Percentiles rank a stretch among this genome's conserved stretches.
Conservation (phyloP, 2,797 vertebrate species). For the Tadarida brasiliensis region DNA sequence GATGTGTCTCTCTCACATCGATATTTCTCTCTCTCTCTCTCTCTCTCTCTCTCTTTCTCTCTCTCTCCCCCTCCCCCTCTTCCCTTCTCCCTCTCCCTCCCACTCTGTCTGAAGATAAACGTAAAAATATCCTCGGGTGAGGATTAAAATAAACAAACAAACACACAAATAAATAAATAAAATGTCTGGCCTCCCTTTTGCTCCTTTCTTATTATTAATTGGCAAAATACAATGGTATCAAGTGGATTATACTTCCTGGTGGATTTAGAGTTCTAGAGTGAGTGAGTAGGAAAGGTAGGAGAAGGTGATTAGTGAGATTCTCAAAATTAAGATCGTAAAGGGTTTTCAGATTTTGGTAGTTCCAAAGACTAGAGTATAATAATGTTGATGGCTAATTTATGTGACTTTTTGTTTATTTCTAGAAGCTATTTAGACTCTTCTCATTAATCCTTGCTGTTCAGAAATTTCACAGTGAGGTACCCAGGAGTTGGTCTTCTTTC, state of each 20-base stretch:
- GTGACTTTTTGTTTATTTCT: not conserved
- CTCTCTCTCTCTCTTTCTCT: no score
- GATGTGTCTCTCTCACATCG: no score
- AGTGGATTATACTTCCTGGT: not conserved
- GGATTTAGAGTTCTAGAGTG: not conserved
- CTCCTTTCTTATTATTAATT: not conserved
- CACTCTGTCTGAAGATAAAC: no score
- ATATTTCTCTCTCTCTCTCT: no score
- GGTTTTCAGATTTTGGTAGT: not conserved
- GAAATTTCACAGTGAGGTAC: not conserved
- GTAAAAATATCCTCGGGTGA: no score
- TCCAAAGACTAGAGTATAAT: not conserved
- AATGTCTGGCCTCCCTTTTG: not conserved
- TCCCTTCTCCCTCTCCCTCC: no score
- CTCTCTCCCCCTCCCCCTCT: no score
- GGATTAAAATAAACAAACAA: no score
- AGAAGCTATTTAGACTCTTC: not conserved
- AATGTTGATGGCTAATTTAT: not conserved
- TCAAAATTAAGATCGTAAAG: not conserved
- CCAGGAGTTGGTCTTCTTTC: not conserved
- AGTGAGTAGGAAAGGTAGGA: not conserved
- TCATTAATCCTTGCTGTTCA: not conserved
- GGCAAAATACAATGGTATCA: not conserved
- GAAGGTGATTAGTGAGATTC: not conserved
- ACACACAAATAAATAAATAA: no score